These are phyloP conservation scores for Hirundo rustica DNA, from an alignment of 2,797 vertebrate genomes.

Conservation along the genomic window DNA sequence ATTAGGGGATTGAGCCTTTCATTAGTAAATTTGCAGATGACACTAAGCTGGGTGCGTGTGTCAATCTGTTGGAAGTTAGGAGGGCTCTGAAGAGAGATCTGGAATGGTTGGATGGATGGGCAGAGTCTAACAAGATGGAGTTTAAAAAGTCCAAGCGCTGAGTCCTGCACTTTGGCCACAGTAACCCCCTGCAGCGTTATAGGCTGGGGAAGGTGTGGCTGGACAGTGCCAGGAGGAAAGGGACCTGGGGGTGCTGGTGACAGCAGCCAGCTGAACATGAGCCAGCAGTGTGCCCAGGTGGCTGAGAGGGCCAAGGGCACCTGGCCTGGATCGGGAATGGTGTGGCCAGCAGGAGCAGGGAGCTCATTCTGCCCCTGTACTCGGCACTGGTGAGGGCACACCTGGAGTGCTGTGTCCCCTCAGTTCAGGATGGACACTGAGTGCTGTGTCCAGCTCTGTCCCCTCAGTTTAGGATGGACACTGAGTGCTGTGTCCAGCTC, in stretches of 20 bases:
- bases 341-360: neutral
- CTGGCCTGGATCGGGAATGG: neutral
- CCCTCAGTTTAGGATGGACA: too few species aligned
- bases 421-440: too few species aligned
- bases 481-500: too few species aligned
- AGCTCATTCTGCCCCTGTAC: accelerated
- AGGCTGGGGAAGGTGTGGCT: accelerated
- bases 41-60: neutral
- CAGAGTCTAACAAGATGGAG: neutral
- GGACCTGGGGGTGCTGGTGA: neutral
- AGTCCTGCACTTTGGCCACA: neutral
- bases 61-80: too few species aligned
- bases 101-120: neutral
- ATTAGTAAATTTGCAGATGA: neutral
- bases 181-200: accelerated
- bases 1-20: too few species aligned
- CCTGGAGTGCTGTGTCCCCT: neutral
- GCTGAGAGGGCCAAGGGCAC: neutral
- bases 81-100: neutral
- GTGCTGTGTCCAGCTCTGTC: too few species aligned
- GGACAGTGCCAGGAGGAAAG: neutral
- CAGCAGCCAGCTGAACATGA: accelerated
- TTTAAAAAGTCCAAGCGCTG: neutral
- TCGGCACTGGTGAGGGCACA: accelerated
- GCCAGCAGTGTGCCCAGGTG: neutral